Evolutionary conservation across 1,140 invertebrate genomes (phyloP), one percentile per base, ranked within the genome.

Genomic region (Mya arenaria): DNA sequence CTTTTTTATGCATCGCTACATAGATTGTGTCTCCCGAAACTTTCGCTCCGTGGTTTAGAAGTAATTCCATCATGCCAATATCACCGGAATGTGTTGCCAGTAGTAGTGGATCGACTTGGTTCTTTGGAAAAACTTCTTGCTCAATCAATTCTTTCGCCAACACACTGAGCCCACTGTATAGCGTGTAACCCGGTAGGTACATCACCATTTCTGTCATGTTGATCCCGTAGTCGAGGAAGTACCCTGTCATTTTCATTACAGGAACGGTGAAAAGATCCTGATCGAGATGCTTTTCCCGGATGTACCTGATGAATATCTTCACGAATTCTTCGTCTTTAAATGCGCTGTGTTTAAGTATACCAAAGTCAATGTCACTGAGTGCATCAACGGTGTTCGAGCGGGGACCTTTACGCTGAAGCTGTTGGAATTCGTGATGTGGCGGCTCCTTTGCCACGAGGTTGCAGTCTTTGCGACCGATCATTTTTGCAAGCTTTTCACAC

Each of bases 211-310:
- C 8, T 1, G 36, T 30, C 62, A 68, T 68, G 19, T 19, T 28
- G 8, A 68, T 78, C 17, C 75, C 75, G 52, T 78, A 78, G 34
- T 68, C 65, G 19, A 78, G 44, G 36, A 78, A 78, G 36, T 68
- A 56, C 17, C 63, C 75, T 23, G 0, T 78, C 65, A 78, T 56
- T 34, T 36, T 37, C 44, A 78, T 68, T 2, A 78, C 75, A 23
- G 75, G 65, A 1, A 25, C 52, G 13, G 37, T 4, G 34, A 78
- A 66, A 25, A 68, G 13, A 13, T 68, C n/a, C 25, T 55, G 13
- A 17, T 37, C 41, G 15, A 68, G 28, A 19, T 68, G 55, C 4
- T 68, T 15, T 25, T 68, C 25, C 4, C 32, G 19, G 5, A 78
- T 15, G 41, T 55, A 15, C 3, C 68, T 32, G 1, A 78, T 55